Percentiles rank a stretch among this genome's conserved stretches.
phyloP scores from a whole-genome alignment of 2,113 vertebrate species.

The Phyllostomus hastatus region DNA sequence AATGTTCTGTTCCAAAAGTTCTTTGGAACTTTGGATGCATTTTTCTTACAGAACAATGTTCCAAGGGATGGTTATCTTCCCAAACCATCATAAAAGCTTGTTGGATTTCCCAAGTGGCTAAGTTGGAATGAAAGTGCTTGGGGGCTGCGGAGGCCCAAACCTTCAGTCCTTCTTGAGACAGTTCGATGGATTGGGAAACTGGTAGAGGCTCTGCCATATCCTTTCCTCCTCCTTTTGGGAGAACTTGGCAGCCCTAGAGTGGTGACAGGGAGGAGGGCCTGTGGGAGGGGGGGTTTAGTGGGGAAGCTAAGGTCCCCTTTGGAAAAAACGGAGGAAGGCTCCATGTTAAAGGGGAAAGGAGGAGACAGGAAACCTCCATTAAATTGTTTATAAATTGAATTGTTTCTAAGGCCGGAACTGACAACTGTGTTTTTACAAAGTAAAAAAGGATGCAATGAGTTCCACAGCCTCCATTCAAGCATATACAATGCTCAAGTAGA shows the following conservation, averaged over 20 bases:
- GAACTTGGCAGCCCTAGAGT: constrained; percentile 2
- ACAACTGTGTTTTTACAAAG: constrained; percentile 71
- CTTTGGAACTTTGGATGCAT: constrained; percentile 48
- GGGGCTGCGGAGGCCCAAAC: not conserved
- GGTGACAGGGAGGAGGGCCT: constrained; percentile 5
- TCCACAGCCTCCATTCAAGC: not conserved
- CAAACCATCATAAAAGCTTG: constrained; percentile 46
- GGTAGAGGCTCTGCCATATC: not conserved
- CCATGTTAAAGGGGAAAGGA: constrained; percentile 68
- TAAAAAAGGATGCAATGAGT: constrained; percentile 31
- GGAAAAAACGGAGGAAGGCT: constrained; percentile 62
- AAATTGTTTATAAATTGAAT: constrained; percentile 75
- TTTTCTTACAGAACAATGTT: constrained; percentile 58
- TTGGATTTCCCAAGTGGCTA: constrained; percentile 36
- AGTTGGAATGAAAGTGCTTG: constrained; percentile 16
- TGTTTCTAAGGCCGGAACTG: constrained; percentile 71
- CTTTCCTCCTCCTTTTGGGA: constrained; percentile 28
- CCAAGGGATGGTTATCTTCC: constrained; percentile 51
- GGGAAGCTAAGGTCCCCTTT: constrained; percentile 52
- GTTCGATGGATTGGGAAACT: not conserved
- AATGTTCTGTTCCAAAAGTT: constrained; percentile 47
- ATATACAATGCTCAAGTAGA: not conserved
- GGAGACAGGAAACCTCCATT: constrained; percentile 72
- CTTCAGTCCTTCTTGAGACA: not conserved
- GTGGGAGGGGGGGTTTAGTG: not conserved